phyloP scores from a whole-genome alignment of 64 coral and sea anemone genomes.

The Anthopleura sola region DNA sequence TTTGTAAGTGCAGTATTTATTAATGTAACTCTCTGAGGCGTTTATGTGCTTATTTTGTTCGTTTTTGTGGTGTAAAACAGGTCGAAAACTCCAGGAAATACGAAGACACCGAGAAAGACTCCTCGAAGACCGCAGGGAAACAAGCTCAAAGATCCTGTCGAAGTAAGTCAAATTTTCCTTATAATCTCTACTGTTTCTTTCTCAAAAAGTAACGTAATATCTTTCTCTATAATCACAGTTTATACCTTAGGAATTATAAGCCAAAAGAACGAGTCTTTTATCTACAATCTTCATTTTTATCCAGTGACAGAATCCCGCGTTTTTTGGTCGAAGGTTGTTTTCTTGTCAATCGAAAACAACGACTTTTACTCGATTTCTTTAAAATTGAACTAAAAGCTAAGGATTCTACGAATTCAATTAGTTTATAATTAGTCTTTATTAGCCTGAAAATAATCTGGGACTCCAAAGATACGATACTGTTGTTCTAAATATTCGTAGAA shows the following conservation, averaged over 20 bases:
- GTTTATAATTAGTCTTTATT: neutral
- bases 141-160: conserved; percentile 91
- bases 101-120: conserved; percentile 82
- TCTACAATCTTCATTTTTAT: neutral
- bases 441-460: too few species aligned
- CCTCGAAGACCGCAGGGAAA: conserved; percentile 60
- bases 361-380: neutral
- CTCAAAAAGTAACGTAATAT: neutral
- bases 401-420: neutral
- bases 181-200: neutral
- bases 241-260: neutral
- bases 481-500: neutral
- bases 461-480: too few species aligned
- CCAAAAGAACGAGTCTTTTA: neutral
- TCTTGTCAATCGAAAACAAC: neutral
- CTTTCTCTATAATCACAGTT: neutral
- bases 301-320: neutral
- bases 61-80: conserved; percentile 14
- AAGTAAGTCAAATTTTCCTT: conserved; percentile 41
- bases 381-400: neutral
- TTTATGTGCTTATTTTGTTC: neutral
- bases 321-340: neutral
- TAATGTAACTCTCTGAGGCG: neutral
- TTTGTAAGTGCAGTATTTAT: conserved; percentile 51
- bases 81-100: conserved; percentile 66